Evolutionary conservation across 2,888 invertebrate species (phyloP).

Genomic region (Cinara cedri): DNA sequence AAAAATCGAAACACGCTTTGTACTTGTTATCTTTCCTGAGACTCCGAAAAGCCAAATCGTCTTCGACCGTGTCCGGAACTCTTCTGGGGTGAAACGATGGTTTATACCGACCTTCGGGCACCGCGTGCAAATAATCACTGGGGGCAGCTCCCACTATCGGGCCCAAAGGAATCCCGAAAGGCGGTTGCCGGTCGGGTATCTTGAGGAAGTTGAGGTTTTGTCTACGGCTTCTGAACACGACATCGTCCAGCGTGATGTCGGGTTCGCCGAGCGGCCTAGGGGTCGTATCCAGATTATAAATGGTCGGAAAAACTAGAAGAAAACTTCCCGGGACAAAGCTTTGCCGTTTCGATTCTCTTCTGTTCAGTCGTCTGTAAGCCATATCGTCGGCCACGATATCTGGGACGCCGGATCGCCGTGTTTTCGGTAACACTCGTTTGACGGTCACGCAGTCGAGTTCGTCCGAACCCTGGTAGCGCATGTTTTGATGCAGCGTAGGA

Average conservation of each 20-base stretch:
- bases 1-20: constrained; percentile 28
- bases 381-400: constrained; percentile 79
- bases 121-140: constrained; percentile 83
- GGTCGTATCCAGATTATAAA: constrained; percentile 59
- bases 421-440: constrained; percentile 11
- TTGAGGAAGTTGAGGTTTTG: constrained; percentile 75
- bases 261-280: constrained; percentile 68
- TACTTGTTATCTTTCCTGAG: constrained; percentile 74
- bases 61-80: constrained; percentile 82
- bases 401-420: constrained; percentile 63
- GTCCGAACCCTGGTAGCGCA: constrained; percentile 29
- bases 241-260: constrained; percentile 82
- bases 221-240: constrained; percentile 80
- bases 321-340: constrained; percentile 69
- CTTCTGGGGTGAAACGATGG: constrained; percentile 72
- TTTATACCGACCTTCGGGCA: constrained; percentile 66
- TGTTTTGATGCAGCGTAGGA: constrained; percentile 61
- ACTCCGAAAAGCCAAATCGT: constrained; percentile 85
- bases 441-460: constrained; percentile 11
- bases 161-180: constrained; percentile 87
- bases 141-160: constrained; percentile 80
- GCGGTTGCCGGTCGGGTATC: constrained; percentile 81
- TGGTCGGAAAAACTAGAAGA: constrained; percentile 71
- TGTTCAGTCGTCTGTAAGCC: constrained; percentile 77
- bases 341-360: constrained; percentile 64